Evolutionary conservation across 2,888 invertebrate genomes (phyloP).

Genomic region (Formica aserva): DNA sequence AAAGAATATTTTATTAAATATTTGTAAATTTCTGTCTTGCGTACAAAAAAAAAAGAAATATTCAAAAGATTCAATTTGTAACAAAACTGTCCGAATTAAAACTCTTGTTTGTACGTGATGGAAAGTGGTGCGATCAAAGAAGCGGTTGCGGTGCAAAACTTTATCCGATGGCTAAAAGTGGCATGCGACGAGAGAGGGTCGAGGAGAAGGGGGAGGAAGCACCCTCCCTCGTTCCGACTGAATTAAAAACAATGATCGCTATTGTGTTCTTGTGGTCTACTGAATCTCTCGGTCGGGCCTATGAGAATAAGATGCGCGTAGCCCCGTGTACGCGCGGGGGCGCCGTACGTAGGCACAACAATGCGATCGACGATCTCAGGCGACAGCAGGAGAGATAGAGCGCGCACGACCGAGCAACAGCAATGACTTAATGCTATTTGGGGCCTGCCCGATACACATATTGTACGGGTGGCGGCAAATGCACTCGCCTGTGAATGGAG

Average conservation of each 20-base stretch:
- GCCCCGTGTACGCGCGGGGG: slow-evolving; percentile 7
- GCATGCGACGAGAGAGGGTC: background rate
- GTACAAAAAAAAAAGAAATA: background rate
- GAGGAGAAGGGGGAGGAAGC: background rate
- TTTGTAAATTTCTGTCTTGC: background rate
- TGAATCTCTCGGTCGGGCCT: slow-evolving; percentile 49
- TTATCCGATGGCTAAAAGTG: background rate
- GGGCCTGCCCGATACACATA: slow-evolving; percentile 64
- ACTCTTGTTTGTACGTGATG: background rate
- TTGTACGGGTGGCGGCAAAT: slow-evolving; percentile 71
- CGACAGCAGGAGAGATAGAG: slow-evolving; percentile 73
- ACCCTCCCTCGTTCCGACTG: slow-evolving; percentile 12
- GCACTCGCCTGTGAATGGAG: slow-evolving; percentile 65
- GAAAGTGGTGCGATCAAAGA: background rate
- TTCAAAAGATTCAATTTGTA: background rate
- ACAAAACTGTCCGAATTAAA: background rate
- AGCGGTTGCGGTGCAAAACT: background rate
- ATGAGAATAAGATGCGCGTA: slow-evolving; percentile 44
- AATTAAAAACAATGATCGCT: slow-evolving; percentile 68
- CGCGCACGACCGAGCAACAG: slow-evolving; percentile 73
- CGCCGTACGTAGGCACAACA: slow-evolving; percentile 47
- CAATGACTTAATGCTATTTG: slow-evolving; percentile 78
- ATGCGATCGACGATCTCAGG: slow-evolving; percentile 65
- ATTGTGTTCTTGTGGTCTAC: slow-evolving; percentile 62
- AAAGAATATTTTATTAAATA: background rate